Evolutionary conservation across 2,888 invertebrate species (phyloP), one percentile per base, ranked within the genome.

Genomic region (Arrhopalites spinosus): DNA sequence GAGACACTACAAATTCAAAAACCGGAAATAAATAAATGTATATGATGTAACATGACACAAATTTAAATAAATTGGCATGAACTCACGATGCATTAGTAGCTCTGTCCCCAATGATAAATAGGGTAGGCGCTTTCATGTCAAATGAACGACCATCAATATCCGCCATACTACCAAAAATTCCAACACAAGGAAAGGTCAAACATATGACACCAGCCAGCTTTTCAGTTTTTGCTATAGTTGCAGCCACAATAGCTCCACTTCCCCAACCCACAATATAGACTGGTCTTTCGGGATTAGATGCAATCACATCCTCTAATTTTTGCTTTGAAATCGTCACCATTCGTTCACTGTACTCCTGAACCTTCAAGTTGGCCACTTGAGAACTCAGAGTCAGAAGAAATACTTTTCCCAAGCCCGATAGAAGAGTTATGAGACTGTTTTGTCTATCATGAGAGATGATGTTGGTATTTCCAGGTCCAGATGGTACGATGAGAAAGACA

Each of bases 61-160:
- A 94, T 0, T 93, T 92, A 79, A 89, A 88, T 76, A 91, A 88
- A 0, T 93, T 92, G 84, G 94, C 93, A 0, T 93, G 93, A 78
- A 94, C 86, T 85, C 85, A 89, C 89, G 87, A 86, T 20, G 88
- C 86, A 77, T 89, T 88, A 17, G 88, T 88, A 0, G 93, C 89
- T 84, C 91, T 89, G 84, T 94, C 92, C 1, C 94, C 94, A 78
- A 93, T 89, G 0, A 93, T 89, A 86, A 94, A 94, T 82, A 94
- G 86, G 8, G 91, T 89, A 0, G 94, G 93, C 73, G 90, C 89
- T 81, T 90, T 89, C 64, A 91, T 87, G 81, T 92, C 92, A 80
- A 93, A 85, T 43, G 93, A 85, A 2, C 89, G 89, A 85, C 94
- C 94, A 82, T 93, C 92, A 0, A 92, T 90, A 74, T 91, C 89